phyloP scores from a whole-genome alignment of 64 coral and sea anemone genomes.

The Actinia tenebrosa region DNA sequence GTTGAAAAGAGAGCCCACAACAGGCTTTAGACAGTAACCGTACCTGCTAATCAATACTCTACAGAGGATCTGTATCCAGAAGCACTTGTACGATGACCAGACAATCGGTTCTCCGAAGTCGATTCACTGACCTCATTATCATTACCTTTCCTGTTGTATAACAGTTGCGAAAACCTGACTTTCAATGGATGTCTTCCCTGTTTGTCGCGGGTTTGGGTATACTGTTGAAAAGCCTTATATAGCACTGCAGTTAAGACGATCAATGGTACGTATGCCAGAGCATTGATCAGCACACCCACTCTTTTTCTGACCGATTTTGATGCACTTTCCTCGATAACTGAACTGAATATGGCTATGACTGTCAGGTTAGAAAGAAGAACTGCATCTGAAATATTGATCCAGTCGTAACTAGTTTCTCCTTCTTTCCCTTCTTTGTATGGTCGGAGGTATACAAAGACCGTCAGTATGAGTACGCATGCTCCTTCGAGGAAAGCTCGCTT shows the following conservation, averaged over 20 bases:
- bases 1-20: no score
- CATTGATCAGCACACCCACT: background rate
- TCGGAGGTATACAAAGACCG: slow-evolving; percentile 41
- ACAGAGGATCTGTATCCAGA: background rate
- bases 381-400: slow-evolving; percentile 65
- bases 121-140: background rate
- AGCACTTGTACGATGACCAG: background rate
- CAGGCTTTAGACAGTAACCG: no score
- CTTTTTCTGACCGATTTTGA: background rate
- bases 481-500: slow-evolving; percentile 36
- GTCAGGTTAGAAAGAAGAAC: slow-evolving; percentile 53
- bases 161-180: background rate
- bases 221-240: background rate
- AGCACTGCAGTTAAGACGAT: background rate
- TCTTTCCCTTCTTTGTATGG: slow-evolving; percentile 50
- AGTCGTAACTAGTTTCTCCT: slow-evolving; percentile 18
- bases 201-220: background rate
- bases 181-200: background rate
- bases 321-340: slow-evolving; percentile 10
- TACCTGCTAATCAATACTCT: background rate
- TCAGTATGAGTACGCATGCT: slow-evolving; percentile 40
- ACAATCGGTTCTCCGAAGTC: background rate
- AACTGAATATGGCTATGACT: slow-evolving; percentile 55
- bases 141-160: background rate
- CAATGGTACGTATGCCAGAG: slow-evolving; percentile 46